Conservation (phyloP, 2,797 vertebrate species). For the Fratercula arctica region DNA sequence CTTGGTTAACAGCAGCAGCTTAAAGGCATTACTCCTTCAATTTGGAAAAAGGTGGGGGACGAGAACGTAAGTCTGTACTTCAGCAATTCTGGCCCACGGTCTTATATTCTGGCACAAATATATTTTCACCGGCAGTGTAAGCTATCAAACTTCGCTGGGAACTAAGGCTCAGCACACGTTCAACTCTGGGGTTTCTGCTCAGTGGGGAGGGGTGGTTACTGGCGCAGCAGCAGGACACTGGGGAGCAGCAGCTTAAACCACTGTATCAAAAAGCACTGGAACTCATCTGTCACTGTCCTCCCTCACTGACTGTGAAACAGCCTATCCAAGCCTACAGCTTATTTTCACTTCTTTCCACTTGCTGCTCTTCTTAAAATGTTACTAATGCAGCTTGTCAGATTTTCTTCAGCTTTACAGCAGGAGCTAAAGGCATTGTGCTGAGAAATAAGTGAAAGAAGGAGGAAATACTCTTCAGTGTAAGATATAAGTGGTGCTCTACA, state of each 20-base stretch:
- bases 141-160: background rate
- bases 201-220: background rate
- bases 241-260: background rate
- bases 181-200: background rate
- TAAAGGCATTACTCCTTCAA: background rate
- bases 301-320: background rate
- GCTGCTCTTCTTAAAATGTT: background rate
- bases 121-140: background rate
- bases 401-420: background rate
- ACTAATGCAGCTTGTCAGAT: conserved; percentile 2
- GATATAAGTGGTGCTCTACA: background rate
- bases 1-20: background rate
- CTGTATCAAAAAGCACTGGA: background rate
- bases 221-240: background rate
- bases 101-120: background rate
- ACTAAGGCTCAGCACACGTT: background rate
- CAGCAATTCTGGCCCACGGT: background rate
- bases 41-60: background rate
- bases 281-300: background rate
- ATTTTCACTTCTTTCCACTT: conserved; percentile 3
- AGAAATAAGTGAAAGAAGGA: background rate
- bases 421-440: background rate
- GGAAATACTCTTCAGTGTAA: background rate
- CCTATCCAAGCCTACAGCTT: background rate
- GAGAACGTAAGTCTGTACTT: background rate